Conservation (phyloP, 2,888 invertebrate species). For the Bombylius discolor region DNA sequence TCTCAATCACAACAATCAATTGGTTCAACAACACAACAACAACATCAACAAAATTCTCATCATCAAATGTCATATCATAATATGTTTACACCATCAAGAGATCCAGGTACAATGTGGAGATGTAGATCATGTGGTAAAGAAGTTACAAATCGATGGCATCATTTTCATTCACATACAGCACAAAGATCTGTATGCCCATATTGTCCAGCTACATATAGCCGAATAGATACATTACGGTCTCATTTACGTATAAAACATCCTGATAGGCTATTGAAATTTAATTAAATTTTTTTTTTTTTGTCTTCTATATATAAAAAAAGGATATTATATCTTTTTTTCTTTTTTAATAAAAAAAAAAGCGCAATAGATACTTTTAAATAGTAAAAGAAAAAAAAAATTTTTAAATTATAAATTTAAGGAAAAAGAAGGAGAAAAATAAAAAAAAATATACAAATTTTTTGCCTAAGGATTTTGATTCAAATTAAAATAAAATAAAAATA, state of each 20-base stretch:
- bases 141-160: slow-evolving; percentile 80
- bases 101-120: slow-evolving; percentile 62
- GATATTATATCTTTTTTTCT: too few relatives aligned
- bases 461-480: background rate
- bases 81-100: slow-evolving; percentile 64
- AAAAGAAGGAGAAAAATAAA: background rate
- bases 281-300: slow-evolving; percentile 14
- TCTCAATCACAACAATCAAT: slow-evolving; percentile 5
- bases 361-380: slow-evolving; percentile 1
- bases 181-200: slow-evolving; percentile 70
- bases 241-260: slow-evolving; percentile 68
- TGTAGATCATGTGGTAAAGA: slow-evolving; percentile 74
- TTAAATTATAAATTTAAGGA: background rate
- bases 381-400: slow-evolving; percentile 10
- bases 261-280: slow-evolving; percentile 33
- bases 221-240: slow-evolving; percentile 72
- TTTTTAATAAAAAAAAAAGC: too few relatives aligned
- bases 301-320: background rate
- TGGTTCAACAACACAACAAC: slow-evolving; percentile 18
- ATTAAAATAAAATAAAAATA: background rate
- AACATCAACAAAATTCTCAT: slow-evolving; percentile 22
- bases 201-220: slow-evolving; percentile 76
- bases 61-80: slow-evolving; percentile 61
- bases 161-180: slow-evolving; percentile 71
- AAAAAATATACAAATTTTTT: background rate